Base-by-base conservation (phyloP, 2,888 invertebrate genomes). In the Malachius bipustulatus region DNA sequence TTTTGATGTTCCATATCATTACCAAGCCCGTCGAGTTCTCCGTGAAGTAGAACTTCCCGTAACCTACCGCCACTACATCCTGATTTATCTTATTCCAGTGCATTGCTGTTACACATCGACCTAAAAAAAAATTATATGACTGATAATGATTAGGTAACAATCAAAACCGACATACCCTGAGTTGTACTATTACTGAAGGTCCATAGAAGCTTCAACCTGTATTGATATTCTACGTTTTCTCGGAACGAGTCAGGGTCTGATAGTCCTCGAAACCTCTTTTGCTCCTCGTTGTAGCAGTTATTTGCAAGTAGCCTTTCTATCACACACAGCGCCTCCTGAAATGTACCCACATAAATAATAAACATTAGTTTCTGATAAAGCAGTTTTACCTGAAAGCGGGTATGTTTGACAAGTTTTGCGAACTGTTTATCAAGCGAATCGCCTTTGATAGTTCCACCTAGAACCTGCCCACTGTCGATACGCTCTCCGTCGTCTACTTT, bases 1-100 rank as follows among this genome's bases (percentile, higher is more conserved):
- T 87, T 59, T 88, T 80, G 2, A 78, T 76, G 49, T 77, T 82
- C 88, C 88, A 88, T 37, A 85, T 59, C 46, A 77, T 71, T 1
- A 87, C 68, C 24, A 77, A 51, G 0, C 88, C 87, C 2, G 58
- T 57, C n/a, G 61, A 61, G 1, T 62, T 58, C 15, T 73, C 70
- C 1, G 66, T 64, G 50, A 71, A 75, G 16, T 66, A 68, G 44
- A 71, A 76, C 48, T 75, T 71, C 1, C 82, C 84, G 52, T 87
- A 82, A 9, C 73, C 80, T 0, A 79, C 80, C 0, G 83, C 85
- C 26, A 88, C 52, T 4, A 89, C 69, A 47, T 81, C 77, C 6
- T 67, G 60, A 49, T 82, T 80, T n/a, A 56, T 59, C 1, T 72
- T 70, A 54, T 80, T 83, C 65, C 78, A 82, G 33, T 71, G 65